Evolutionary conservation across 2,113 vertebrate species (phyloP).

Genomic region (Ploceus nigricollis): DNA sequence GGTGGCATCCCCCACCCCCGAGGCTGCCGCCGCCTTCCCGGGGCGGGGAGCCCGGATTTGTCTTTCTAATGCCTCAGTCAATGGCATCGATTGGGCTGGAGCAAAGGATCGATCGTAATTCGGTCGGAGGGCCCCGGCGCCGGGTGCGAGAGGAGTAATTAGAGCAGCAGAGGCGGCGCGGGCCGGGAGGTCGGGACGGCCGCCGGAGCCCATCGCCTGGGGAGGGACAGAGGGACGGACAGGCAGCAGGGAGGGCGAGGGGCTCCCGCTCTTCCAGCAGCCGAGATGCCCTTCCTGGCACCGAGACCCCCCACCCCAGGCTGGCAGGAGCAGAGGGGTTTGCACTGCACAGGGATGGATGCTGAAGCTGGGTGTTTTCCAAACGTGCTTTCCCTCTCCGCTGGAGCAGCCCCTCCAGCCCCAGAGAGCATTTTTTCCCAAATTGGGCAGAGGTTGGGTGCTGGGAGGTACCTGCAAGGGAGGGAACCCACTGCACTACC

Average conservation of each 20-base stretch:
- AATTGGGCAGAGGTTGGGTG: accelerated
- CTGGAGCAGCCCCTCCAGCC: neutral
- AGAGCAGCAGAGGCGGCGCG: conserved; percentile 16
- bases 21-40: neutral
- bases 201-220: neutral
- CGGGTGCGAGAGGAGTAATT: conserved; percentile 67
- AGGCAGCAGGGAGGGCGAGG: neutral
- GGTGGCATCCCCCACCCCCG: neutral
- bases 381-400: accelerated
- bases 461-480: neutral
- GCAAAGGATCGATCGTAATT: conserved; percentile 73
- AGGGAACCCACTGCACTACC: accelerated
- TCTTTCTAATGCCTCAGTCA: conserved; percentile 67
- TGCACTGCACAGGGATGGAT: neutral
- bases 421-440: neutral
- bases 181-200: neutral
- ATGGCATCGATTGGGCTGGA: conserved; percentile 70
- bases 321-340: neutral
- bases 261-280: neutral
- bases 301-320: neutral
- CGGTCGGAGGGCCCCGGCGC: conserved; percentile 41
- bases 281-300: neutral
- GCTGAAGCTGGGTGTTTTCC: neutral
- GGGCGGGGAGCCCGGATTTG: conserved; percentile 30
- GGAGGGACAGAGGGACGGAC: neutral